Base-by-base conservation (phyloP, 2,888 invertebrate species). In the Scaptodrosophila latifasciaeformis region DNA sequence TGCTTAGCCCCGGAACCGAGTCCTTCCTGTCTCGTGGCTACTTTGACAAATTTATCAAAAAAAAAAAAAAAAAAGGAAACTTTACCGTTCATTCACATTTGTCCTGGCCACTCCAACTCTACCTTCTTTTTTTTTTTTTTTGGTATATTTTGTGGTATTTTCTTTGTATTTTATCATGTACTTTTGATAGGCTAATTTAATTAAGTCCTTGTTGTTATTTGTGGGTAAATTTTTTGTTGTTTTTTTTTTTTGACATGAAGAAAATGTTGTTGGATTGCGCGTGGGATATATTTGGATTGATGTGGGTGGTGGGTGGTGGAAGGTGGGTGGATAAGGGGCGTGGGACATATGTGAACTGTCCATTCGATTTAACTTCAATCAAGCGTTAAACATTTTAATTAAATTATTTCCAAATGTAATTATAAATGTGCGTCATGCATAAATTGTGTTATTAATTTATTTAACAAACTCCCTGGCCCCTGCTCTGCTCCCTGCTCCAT, bases 321-420 rank as follows among this genome's bases (percentile, higher is more conserved):
- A n/a, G n/a, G n/a, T n/a, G n/a, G n/a, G n/a, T n/a, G n/a, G n/a
- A n/a, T n/a, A n/a, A n/a, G n/a, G n/a, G n/a, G n/a, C n/a, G n/a
- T n/a, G n/a, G n/a, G n/a, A n/a, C n/a, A n/a, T n/a, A n/a, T n/a
- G n/a, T n/a, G n/a, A n/a, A n/a, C 44, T 66, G 62, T 65, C 59
- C 63, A 55, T 59, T 63, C 74, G 67, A 82, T 82, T 71, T 69
- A 71, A 69, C 70, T 76, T 78, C 81, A 80, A 82, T 82, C 83
- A 80, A 71, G 76, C 76, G 79, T 70, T 69, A 74, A 82, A 76
- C 69, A 77, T 77, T 80, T 82, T 81, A 81, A 81, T 81, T 82
- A 76, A 78, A 82, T 72, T 76, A 62, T 67, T 81, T 77, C 63
- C 59, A 81, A 82, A 82, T 82, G 81, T 74, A 78, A 76, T 82